Evolutionary conservation across 1,140 invertebrate species (phyloP).

Genomic region (Solenopsis fugax): DNA sequence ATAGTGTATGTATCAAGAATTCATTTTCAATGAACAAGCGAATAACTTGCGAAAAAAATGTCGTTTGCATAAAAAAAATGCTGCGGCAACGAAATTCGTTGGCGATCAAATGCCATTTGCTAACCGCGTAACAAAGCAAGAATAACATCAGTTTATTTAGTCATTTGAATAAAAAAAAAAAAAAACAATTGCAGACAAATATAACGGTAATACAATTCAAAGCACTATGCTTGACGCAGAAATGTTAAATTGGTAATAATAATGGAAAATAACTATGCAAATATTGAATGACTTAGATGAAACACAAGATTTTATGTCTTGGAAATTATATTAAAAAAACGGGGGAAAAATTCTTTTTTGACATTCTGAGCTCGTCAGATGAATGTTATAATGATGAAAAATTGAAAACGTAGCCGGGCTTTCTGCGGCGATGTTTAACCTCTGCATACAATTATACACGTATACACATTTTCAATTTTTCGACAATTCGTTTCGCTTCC

Average conservation of each 20-base stretch:
- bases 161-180: slow-evolving; percentile 23
- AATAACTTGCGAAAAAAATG: slow-evolving; percentile 53
- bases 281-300: neutral
- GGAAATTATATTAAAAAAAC: neutral
- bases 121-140: slow-evolving; percentile 25
- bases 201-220: slow-evolving; percentile 24
- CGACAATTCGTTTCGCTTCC: neutral
- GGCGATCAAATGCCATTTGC: slow-evolving; percentile 54
- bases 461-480: slow-evolving; percentile 3
- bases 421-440: neutral
- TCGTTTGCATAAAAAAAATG: slow-evolving; percentile 48
- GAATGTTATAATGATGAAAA: neutral
- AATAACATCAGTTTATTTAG: slow-evolving; percentile 37
- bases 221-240: neutral
- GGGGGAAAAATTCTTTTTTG: neutral
- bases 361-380: neutral
- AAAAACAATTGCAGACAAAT: neutral
- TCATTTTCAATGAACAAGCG: slow-evolving; percentile 41
- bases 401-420: neutral
- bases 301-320: neutral
- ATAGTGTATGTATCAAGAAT: slow-evolving; percentile 27
- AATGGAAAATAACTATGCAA: neutral
- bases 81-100: slow-evolving; percentile 14
- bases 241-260: neutral
- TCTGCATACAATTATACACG: neutral